Base-by-base conservation (phyloP, 2,113 vertebrate species). In the Zapornia atra region DNA sequence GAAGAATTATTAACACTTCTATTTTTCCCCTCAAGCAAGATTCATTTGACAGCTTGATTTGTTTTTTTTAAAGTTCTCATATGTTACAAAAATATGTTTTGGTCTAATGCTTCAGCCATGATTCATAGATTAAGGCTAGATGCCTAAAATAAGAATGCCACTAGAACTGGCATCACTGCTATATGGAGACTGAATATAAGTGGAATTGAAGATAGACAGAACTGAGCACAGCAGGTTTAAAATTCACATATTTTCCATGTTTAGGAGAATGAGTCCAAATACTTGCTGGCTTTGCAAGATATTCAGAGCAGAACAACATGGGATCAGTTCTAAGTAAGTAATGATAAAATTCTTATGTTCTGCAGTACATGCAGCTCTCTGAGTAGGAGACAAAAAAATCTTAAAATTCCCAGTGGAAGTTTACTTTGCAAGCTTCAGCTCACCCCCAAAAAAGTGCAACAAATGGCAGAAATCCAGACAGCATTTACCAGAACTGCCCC, bases 211-310 rank as follows among this genome's bases (percentile, higher is more conserved):
- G 42, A 81, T 40, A 73, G 22, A 4, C 63, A 66, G 26, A 81
- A 44, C 36, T 53, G 16, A 79, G 46, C 20, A 56, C 9, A 83
- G 28, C 29, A 81, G 29, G 53, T 66, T 82, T 48, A 78, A 95
- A 81, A 75, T 46, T 71, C 33, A 68, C 4, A 12, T 90, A 15
- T 90, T 97, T 64, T 91, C 50, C 89, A 68, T 70, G 26, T 94
- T 88, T 80, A 98, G 96, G 75, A 98, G 92, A 94, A 97, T 94
- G 96, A 97, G 44, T 80, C 82, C 85, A 71, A 80, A 28, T 33
- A 75, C 42, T 77, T 97, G 94, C 24, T 98, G 98, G 97, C 73
- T 97, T 83, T 97, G 96, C 78, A 98, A 96, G 63, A 59, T 66
- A 48, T 94, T 96, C 92, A 88, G 94, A 94, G 54, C 83, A 82